phyloP scores from a whole-genome alignment of 2,113 vertebrate genomes.

The Sporophila hypoxantha region DNA sequence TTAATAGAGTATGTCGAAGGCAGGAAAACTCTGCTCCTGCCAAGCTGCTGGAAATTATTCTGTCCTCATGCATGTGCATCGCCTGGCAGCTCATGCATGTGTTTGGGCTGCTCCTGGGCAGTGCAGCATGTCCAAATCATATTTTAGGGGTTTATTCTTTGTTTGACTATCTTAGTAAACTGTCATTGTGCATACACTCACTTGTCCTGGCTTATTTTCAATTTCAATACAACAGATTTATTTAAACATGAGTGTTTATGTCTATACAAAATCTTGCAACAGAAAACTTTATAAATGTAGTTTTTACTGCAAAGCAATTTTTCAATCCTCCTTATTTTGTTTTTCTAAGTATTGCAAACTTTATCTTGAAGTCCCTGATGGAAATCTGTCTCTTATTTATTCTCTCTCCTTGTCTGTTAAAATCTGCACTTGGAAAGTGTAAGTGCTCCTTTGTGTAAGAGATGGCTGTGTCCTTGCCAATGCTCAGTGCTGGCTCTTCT shows the following conservation, averaged over 20 bases:
- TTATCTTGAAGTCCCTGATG: not conserved
- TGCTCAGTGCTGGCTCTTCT: slow-evolving; percentile 3
- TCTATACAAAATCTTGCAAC: not conserved
- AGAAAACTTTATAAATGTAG: not conserved
- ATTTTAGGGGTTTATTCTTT: not conserved
- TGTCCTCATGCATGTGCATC: not conserved
- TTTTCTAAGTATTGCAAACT: not conserved
- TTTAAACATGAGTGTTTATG: not conserved
- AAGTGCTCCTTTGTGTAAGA: slow-evolving; percentile 58
- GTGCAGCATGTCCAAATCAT: not conserved
- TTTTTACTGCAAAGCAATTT: not conserved
- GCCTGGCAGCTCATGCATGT: not conserved
- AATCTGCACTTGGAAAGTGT: not conserved
- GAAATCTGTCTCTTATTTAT: not conserved
- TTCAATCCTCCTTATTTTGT: too few species aligned
- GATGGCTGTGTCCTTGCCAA: slow-evolving; percentile 39
- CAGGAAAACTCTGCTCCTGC: not conserved
- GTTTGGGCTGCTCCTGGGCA: not conserved
- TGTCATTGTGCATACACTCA: not conserved
- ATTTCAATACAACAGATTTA: not conserved
- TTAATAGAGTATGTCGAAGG: not conserved
- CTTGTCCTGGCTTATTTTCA: not conserved
- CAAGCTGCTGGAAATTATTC: not conserved
- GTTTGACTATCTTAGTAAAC: not conserved
- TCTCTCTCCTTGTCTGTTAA: not conserved